These are phyloP conservation scores for Autographa pulchrina DNA, from an alignment of 2,888 invertebrate genomes.

Conservation along the genomic window DNA sequence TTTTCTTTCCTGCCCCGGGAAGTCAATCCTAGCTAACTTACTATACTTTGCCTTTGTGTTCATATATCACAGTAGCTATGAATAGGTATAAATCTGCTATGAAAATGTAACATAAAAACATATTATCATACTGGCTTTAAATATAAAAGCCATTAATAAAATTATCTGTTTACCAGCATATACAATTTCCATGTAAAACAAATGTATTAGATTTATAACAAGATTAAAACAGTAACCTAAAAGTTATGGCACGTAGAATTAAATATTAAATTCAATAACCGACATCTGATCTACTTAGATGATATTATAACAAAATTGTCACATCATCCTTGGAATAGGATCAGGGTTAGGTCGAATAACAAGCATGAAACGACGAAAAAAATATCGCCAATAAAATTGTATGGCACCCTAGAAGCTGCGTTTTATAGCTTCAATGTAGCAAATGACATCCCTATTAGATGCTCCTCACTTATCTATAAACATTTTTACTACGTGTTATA, in stretches of 20 bases:
- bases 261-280: slow-evolving; percentile 23
- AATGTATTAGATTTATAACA: background rate
- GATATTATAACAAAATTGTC: slow-evolving; percentile 42
- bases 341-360: slow-evolving; percentile 51
- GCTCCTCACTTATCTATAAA: slow-evolving; percentile 6
- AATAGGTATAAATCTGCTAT: background rate
- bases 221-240: background rate
- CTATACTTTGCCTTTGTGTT: slow-evolving; percentile 32
- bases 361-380: slow-evolving; percentile 46
- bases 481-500: background rate
- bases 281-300: slow-evolving; percentile 40
- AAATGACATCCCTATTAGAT: slow-evolving; percentile 27
- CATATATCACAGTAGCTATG: slow-evolving; percentile 26
- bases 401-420: slow-evolving; percentile 39
- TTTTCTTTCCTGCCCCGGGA: slow-evolving; percentile 54
- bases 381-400: slow-evolving; percentile 54
- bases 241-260: slow-evolving; percentile 31
- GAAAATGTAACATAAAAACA: background rate
- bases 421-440: slow-evolving; percentile 46
- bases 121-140: no score
- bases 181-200: background rate
- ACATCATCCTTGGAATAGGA: slow-evolving; percentile 47
- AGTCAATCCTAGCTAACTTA: slow-evolving; percentile 67
- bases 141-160: background rate
- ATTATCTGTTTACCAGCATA: background rate